These are phyloP conservation scores for Ceyx margarethae DNA, from an alignment of 2,113 vertebrate species.

Conservation along the genomic window DNA sequence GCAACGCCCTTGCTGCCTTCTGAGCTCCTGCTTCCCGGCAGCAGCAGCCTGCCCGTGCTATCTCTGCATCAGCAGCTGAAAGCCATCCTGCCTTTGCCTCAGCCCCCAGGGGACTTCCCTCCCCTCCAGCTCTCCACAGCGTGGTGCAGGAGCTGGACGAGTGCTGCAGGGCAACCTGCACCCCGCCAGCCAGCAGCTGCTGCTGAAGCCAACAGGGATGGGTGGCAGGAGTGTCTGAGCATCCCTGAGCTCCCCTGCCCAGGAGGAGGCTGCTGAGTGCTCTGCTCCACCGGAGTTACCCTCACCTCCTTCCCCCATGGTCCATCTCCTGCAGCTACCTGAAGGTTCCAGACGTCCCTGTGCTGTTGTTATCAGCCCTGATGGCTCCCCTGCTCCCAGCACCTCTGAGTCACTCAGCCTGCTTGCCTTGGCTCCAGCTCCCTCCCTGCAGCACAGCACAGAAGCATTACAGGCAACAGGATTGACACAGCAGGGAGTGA, in stretches of 20 bases:
- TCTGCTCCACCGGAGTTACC: background rate
- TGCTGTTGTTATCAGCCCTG: background rate
- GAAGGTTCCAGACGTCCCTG: background rate
- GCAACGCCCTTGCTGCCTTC: background rate
- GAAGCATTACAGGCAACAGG: background rate
- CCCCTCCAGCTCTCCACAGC: background rate
- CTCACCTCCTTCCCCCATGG: background rate
- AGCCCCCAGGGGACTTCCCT: background rate
- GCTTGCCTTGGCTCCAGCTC: background rate
- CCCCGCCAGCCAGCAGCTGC: background rate
- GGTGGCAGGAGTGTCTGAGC: background rate
- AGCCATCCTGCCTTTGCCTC: background rate
- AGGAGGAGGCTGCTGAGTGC: accelerated
- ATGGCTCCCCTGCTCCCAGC: background rate
- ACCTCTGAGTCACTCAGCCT: background rate
- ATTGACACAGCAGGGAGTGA: background rate
- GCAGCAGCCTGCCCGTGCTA: background rate
- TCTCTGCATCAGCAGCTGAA: accelerated
- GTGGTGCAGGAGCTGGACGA: background rate
- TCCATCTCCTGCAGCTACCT: accelerated
- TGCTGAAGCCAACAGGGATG: background rate
- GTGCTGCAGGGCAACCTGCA: accelerated
- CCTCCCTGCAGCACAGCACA: background rate
- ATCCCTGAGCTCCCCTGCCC: accelerated
- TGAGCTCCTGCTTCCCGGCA: background rate